Evolutionary conservation across 2,888 invertebrate species (phyloP).

Genomic region (Caenorhabditis sinica): DNA sequence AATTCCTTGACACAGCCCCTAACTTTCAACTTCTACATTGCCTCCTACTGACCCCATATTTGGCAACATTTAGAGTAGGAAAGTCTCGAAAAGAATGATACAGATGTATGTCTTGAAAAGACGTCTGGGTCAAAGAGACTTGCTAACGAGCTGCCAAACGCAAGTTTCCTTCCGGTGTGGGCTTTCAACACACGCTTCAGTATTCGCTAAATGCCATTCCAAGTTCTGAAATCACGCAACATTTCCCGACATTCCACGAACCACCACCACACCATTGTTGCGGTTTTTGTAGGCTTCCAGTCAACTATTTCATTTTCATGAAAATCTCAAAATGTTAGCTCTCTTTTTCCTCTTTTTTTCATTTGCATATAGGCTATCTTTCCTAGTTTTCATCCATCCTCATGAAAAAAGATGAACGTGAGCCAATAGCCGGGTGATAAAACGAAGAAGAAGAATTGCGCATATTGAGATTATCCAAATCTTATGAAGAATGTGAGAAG

Average conservation of each 20-base stretch:
- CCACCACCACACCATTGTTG: background rate
- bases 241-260: conserved; percentile 42
- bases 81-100: conserved; percentile 27
- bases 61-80: background rate
- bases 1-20: background rate
- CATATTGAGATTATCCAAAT: conserved; percentile 61
- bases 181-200: conserved; percentile 38
- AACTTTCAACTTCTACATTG: background rate
- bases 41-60: background rate
- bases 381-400: conserved; percentile 10
- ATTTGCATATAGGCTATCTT: background rate
- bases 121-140: conserved; percentile 59
- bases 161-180: conserved; percentile 69
- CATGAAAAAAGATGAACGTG: conserved; percentile 6
- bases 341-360: background rate
- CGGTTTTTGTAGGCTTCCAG: background rate
- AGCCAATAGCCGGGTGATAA: conserved; percentile 14
- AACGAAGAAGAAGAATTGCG: conserved; percentile 31
- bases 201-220: conserved; percentile 57
- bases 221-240: conserved; percentile 61
- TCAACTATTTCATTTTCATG: background rate
- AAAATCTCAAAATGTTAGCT: background rate
- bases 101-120: conserved; percentile 18
- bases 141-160: conserved; percentile 70
- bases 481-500: conserved; percentile 26